These are phyloP conservation scores for Cyprinodon diabolis DNA, from an alignment of 2,797 vertebrate genomes.

Conservation along the genomic window DNA sequence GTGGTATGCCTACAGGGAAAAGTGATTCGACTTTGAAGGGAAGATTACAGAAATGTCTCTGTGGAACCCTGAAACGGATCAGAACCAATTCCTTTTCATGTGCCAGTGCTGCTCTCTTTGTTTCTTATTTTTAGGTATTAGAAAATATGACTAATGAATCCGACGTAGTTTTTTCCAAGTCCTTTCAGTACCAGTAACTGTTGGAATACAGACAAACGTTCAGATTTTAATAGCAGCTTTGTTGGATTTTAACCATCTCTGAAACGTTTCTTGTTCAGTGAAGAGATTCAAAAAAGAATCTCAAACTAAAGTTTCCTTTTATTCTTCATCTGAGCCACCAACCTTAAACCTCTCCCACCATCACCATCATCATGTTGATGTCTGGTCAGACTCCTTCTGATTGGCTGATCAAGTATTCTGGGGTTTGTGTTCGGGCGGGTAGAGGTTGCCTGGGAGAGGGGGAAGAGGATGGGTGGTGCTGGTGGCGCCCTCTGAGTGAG, in stretches of 20 bases:
- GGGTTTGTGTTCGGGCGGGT: conserved; percentile 42
- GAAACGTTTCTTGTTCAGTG: not conserved
- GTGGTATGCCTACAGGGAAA: not conserved
- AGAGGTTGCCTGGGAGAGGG: conserved; percentile 47
- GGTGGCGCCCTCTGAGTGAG: conserved; percentile 72
- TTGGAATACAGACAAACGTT: not conserved
- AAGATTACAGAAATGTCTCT: not conserved
- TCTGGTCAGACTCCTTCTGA: conserved; percentile 68
- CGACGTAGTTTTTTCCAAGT: not conserved
- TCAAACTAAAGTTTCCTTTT: not conserved
- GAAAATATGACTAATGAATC: conserved; percentile 17
- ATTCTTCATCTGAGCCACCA: not conserved
- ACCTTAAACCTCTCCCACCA: not conserved
- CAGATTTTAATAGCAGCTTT: not conserved
- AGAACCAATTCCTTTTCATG: not conserved
- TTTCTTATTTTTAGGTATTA: conserved; percentile 17
- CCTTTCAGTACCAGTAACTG: not conserved
- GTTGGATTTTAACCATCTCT: not conserved
- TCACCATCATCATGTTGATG: not conserved
- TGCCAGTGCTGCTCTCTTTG: not conserved
- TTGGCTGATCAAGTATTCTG: conserved; percentile 72
- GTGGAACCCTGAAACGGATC: not conserved
- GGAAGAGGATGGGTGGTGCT: conserved; percentile 46
- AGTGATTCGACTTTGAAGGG: not conserved
- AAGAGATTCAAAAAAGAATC: not conserved